phyloP scores from a whole-genome alignment of 2,797 vertebrate genomes.

The Chelonia mydas region DNA sequence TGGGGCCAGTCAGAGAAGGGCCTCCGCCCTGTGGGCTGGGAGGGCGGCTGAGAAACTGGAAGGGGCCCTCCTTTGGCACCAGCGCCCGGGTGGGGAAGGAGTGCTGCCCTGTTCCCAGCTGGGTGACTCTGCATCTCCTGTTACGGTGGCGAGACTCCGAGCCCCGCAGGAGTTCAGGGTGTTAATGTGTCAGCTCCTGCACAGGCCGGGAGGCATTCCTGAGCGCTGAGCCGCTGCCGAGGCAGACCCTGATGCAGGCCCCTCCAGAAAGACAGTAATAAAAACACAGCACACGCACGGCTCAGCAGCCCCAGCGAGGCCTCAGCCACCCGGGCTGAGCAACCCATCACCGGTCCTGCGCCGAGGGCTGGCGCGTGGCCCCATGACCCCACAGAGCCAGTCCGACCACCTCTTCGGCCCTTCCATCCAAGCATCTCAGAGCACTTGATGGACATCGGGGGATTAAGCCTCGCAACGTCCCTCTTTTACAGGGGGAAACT shows the following conservation, averaged over 20 bases:
- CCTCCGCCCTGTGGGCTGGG: not conserved
- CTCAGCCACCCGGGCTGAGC: not conserved
- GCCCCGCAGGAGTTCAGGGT: not conserved
- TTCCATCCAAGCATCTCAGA: no score
- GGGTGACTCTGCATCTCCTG: not conserved
- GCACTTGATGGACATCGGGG: not conserved
- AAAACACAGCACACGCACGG: not conserved
- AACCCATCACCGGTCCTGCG: not conserved
- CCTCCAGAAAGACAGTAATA: not conserved
- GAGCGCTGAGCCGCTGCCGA: accelerated
- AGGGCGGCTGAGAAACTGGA: not conserved
- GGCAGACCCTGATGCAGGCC: not conserved
- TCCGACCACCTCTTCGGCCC: not conserved
- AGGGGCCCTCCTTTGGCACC: not conserved
- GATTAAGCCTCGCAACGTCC: not conserved
- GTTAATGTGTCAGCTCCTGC: not conserved
- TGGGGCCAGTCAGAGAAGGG: not conserved
- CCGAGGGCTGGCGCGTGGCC: not conserved
- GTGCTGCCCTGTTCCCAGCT: not conserved
- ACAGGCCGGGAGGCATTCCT: not conserved
- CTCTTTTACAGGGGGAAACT: not conserved
- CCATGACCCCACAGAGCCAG: not conserved
- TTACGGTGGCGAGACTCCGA: not conserved
- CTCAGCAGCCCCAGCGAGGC: not conserved
- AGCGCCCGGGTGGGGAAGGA: not conserved